Conservation (phyloP, 37 sponge, comb jelly and placozoan species). For the Agelas oroides region DNA sequence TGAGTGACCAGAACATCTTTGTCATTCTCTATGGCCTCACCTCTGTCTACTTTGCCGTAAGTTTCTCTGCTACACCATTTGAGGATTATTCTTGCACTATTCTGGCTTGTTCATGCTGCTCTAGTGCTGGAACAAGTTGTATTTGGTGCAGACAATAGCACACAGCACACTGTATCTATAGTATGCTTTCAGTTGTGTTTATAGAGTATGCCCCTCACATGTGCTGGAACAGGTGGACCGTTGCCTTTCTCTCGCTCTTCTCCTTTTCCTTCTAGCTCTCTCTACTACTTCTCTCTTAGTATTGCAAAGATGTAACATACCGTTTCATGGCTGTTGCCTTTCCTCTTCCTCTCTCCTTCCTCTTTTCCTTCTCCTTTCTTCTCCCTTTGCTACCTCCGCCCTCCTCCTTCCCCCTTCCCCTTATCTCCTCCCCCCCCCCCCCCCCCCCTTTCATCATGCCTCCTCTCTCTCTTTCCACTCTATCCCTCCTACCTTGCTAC, state of each 20-base stretch:
- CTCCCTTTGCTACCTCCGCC: not conserved
- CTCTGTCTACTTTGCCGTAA: conserved; percentile 96
- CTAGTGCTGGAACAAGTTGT: conserved; percentile 4
- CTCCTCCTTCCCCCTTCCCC: not conserved
- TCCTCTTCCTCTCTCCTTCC: too few species aligned
- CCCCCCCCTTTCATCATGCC: not conserved
- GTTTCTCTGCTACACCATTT: not conserved
- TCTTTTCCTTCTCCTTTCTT: too few species aligned
- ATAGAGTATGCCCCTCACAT: not conserved
- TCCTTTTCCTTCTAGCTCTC: too few species aligned
- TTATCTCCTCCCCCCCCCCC: not conserved
- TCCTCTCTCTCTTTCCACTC: too few species aligned
- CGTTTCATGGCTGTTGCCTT: too few species aligned
- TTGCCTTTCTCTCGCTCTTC: too few species aligned
- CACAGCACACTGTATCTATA: not conserved
- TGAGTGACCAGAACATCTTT: conserved; percentile 98
- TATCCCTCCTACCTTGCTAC: not conserved
- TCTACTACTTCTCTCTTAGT: too few species aligned
- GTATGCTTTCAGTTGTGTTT: not conserved
- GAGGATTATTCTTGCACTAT: not conserved
- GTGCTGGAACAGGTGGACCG: too few species aligned
- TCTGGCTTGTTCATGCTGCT: not conserved
- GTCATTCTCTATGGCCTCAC: conserved; percentile 96
- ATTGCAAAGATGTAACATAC: too few species aligned
- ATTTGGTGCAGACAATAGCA: not conserved